These are phyloP conservation scores for Cryptotis parvus DNA, from an alignment of 2,113 vertebrate genomes.

Conservation along the genomic window DNA sequence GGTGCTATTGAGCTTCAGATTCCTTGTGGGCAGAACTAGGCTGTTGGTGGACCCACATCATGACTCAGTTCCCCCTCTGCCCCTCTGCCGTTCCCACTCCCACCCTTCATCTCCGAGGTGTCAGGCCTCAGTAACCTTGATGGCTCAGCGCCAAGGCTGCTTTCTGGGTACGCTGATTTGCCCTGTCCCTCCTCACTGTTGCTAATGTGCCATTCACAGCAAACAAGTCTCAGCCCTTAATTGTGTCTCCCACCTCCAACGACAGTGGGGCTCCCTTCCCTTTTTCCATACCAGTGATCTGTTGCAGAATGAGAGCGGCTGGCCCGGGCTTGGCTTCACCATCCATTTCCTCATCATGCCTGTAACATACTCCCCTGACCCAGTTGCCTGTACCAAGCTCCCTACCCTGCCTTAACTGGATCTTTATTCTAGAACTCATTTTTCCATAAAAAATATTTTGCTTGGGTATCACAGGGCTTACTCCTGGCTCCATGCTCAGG, in stretches of 20 bases:
- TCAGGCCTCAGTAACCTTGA: neutral
- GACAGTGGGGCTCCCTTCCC: neutral
- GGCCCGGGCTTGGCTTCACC: neutral
- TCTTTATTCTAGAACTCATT: neutral
- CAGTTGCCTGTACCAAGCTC: too few relatives aligned
- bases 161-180: neutral
- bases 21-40: neutral
- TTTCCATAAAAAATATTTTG: neutral
- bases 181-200: too few relatives aligned
- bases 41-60: neutral
- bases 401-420: neutral
- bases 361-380: neutral
- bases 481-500: neutral
- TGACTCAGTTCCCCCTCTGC: neutral
- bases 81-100: neutral
- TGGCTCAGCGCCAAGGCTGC: neutral
- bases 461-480: neutral
- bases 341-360: rapidly evolving
- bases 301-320: neutral
- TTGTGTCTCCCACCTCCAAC: neutral
- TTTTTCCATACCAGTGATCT: neutral
- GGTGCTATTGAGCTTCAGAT: neutral
- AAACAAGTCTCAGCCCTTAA: neutral
- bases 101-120: neutral
- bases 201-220: too few relatives aligned